Evolutionary conservation across 2,113 vertebrate species (phyloP).

Genomic region (Antechinus flavipes): DNA sequence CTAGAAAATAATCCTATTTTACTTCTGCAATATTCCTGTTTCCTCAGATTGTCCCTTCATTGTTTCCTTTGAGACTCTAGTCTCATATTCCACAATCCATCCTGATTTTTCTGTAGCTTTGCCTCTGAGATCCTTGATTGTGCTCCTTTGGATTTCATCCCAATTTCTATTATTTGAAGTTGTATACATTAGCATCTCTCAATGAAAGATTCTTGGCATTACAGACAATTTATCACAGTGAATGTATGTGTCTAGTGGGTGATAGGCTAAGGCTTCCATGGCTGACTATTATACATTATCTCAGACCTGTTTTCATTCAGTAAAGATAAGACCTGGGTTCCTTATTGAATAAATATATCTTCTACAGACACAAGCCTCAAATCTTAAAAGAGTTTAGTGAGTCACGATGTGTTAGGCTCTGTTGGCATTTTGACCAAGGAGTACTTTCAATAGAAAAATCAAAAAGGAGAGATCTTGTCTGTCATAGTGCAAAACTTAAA

Average conservation of each 20-base stretch:
- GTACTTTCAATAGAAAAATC: constrained; percentile 41
- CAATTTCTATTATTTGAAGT: background rate
- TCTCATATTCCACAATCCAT: background rate
- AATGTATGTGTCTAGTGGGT: background rate
- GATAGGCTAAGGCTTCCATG: constrained; percentile 14
- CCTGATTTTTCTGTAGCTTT: background rate
- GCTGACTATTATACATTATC: background rate
- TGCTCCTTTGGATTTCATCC: background rate
- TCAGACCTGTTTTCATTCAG: constrained; percentile 28
- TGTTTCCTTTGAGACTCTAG: background rate
- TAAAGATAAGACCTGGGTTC: constrained; percentile 15
- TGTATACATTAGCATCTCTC: background rate
- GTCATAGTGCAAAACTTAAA: constrained; percentile 13
- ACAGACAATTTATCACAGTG: background rate
- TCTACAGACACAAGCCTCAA: background rate
- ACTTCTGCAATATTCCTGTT: background rate
- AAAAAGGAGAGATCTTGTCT: constrained; percentile 43
- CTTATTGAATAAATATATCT: background rate
- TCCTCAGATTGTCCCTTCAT: background rate
- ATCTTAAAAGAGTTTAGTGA: constrained; percentile 27
- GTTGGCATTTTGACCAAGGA: constrained; percentile 41
- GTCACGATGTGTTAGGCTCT: background rate
- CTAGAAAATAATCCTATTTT: background rate
- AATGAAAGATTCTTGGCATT: background rate
- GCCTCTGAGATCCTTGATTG: background rate